These are phyloP conservation scores for Epirrita christyi DNA, from an alignment of 2,888 invertebrate species.

Conservation along the genomic window DNA sequence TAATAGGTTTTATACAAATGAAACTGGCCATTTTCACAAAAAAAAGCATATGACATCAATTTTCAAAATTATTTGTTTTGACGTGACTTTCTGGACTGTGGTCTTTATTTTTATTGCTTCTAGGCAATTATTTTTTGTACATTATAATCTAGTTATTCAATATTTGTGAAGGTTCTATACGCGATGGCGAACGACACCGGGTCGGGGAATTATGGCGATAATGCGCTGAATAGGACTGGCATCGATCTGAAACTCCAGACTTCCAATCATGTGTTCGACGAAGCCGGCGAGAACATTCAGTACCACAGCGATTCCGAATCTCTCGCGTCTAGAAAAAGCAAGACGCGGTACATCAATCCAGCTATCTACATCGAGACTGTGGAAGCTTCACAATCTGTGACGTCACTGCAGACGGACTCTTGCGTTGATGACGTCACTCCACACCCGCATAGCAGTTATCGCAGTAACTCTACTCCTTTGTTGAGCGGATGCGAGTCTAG, in stretches of 20 bases:
- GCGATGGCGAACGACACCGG: constrained; percentile 65
- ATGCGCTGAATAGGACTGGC: constrained; percentile 55
- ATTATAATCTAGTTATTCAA: constrained; percentile 27
- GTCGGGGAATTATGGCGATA: constrained; percentile 71
- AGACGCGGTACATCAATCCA: constrained; percentile 84
- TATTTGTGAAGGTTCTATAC: constrained; percentile 30
- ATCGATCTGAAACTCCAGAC: constrained; percentile 50
- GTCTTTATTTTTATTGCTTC: constrained; percentile 49
- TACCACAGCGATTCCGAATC: constrained; percentile 78
- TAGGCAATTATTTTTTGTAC: constrained; percentile 36
- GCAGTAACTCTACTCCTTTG: constrained; percentile 75
- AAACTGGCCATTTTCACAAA: constrained; percentile 17
- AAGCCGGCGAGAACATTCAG: constrained; percentile 73
- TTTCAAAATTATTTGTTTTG: constrained; percentile 28
- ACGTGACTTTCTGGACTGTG: constrained; percentile 42
- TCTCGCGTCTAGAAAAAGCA: constrained; percentile 65
- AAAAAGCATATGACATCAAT: constrained; percentile 17
- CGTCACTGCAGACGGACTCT: constrained; percentile 67
- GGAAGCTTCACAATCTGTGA: constrained; percentile 70
- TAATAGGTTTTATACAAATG: neutral
- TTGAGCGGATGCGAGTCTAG: constrained; percentile 68
- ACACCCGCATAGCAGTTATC: constrained; percentile 73
- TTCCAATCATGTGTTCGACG: constrained; percentile 74
- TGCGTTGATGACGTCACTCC: constrained; percentile 70
- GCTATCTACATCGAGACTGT: constrained; percentile 85